Conservation (phyloP, 2,113 vertebrate species). For the Tetrao urogallus region DNA sequence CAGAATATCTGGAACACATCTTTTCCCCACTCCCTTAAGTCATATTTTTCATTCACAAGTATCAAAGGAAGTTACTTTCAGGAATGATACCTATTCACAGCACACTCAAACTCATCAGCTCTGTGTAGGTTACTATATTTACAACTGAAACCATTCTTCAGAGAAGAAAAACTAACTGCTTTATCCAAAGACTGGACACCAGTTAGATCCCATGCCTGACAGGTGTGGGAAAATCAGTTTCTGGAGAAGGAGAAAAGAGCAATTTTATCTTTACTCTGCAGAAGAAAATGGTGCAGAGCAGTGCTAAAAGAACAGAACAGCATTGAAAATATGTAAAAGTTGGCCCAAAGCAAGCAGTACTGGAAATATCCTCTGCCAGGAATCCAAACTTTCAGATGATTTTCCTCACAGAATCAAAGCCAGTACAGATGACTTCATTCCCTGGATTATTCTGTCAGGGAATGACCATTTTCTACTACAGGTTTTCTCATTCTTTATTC, state of each 20-base stretch:
- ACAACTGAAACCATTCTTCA: neutral
- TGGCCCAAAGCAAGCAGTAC: neutral
- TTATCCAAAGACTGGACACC: neutral
- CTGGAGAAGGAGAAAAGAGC: neutral
- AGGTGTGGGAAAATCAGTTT: neutral
- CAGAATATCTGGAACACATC: conserved; percentile 24
- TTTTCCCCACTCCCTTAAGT: neutral
- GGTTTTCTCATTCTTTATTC: neutral
- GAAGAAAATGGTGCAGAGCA: neutral
- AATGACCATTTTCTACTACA: neutral
- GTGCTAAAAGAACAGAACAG: neutral
- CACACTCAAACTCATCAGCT: neutral
- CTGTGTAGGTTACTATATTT: neutral
- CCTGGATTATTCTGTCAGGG: neutral
- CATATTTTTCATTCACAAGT: neutral
- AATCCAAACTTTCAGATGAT: conserved; percentile 13
- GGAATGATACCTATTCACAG: neutral
- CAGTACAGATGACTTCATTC: neutral
- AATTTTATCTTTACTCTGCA: neutral
- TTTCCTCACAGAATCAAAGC: neutral
- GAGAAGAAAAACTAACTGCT: neutral
- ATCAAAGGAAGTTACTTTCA: neutral
- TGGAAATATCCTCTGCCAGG: neutral
- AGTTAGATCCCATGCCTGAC: neutral
- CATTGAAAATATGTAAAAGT: neutral